phyloP scores from a whole-genome alignment of 2,797 vertebrate genomes.

The Calcarius lapponicus region DNA sequence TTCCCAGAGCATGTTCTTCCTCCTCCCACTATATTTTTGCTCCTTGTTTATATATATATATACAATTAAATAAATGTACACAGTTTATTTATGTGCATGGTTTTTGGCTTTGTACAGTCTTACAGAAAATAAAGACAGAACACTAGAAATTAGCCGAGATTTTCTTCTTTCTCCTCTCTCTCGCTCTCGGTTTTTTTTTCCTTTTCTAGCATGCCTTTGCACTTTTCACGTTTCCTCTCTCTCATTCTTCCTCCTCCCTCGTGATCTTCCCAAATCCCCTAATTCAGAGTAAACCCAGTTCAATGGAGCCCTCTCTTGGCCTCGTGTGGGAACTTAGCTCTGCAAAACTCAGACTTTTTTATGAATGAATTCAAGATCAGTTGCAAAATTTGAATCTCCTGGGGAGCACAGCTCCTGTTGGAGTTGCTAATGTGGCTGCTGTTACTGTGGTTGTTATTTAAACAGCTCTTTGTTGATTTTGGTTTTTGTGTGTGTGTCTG shows the following conservation, averaged over 20 bases:
- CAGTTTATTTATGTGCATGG: background rate
- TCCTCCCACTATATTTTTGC: background rate
- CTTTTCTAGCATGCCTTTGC: background rate
- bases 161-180: background rate
- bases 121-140: background rate
- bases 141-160: background rate
- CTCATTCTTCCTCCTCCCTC: background rate
- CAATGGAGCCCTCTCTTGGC: slow-evolving; percentile 65
- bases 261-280: background rate
- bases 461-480: background rate
- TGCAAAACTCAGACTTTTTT: background rate
- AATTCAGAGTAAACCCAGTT: background rate
- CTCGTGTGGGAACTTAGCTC: background rate
- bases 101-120: background rate
- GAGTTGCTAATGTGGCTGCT: background rate
- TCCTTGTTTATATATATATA: background rate
- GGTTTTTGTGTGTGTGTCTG: background rate
- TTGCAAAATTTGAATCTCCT: background rate
- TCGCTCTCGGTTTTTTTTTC: background rate
- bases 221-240: background rate
- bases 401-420: background rate
- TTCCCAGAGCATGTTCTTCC: background rate
- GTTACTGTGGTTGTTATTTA: background rate
- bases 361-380: slow-evolving; percentile 1
- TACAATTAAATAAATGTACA: too few species aligned